phyloP scores from a whole-genome alignment of 1,140 invertebrate species.

The Eurytemora carolleeae region DNA sequence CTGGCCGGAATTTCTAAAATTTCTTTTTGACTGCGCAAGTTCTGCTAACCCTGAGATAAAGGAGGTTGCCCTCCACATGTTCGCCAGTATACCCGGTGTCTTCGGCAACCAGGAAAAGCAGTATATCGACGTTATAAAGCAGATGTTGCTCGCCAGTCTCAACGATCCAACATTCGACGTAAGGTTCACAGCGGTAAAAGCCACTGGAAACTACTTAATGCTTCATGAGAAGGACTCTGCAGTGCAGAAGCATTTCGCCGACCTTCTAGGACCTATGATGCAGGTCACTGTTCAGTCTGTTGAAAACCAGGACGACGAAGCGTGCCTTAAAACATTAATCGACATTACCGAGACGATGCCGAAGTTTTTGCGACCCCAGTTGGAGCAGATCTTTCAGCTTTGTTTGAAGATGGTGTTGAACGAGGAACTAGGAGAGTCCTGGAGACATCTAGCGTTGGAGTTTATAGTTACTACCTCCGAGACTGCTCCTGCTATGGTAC shows the following conservation, averaged over 20 bases:
- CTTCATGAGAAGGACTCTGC: constrained; percentile 50
- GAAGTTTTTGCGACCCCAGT: constrained; percentile 67
- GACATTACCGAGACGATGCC: constrained; percentile 81
- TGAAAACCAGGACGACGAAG: constrained; percentile 65
- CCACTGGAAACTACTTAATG: constrained; percentile 70
- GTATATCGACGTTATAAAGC: constrained; percentile 78
- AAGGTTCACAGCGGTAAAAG: constrained; percentile 40
- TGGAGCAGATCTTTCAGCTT: constrained; percentile 67
- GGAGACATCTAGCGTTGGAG: constrained; percentile 76
- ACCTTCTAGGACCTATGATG: constrained; percentile 20
- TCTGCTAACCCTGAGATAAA: constrained; percentile 56
- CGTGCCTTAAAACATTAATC: constrained; percentile 69
- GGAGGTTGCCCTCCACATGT: constrained; percentile 81
- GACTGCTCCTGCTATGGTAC: constrained; percentile 80
- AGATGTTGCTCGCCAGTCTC: constrained; percentile 68
- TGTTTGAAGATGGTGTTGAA: constrained; percentile 68
- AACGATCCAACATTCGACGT: constrained; percentile 44
- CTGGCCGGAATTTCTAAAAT: constrained; percentile 92
- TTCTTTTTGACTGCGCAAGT: constrained; percentile 82
- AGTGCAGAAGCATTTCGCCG: constrained; percentile 2
- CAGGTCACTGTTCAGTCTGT: constrained; percentile 56
- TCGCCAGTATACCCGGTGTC: constrained; percentile 47
- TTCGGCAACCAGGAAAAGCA: constrained; percentile 87
- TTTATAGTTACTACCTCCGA: constrained; percentile 84
- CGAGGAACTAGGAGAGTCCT: constrained; percentile 52